Evolutionary conservation across 2,113 vertebrate species (phyloP).

Genomic region (Centropus bengalensis): DNA sequence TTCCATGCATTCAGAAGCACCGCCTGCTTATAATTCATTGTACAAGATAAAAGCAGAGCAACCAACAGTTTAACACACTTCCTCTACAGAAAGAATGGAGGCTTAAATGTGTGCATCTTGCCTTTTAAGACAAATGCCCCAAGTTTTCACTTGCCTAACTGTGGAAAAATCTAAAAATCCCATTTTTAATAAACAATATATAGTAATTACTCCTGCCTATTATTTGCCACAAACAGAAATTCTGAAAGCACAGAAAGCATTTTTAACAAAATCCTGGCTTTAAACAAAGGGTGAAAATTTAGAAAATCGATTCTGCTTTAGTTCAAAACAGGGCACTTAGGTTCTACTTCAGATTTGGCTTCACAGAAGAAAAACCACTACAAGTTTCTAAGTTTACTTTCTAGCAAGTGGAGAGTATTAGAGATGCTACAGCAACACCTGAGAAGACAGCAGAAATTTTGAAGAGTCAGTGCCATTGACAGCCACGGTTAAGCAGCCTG

Average conservation of each 20-base stretch:
- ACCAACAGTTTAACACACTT: not conserved
- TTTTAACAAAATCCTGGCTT: not conserved
- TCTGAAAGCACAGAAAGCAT: not conserved
- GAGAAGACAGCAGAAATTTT: not conserved
- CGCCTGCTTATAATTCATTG: not conserved
- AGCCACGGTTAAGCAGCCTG: not conserved
- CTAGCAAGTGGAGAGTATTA: not conserved
- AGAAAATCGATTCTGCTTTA: no score
- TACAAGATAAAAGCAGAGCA: not conserved
- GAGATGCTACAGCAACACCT: not conserved
- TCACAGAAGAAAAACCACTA: not conserved
- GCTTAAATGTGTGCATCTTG: not conserved
- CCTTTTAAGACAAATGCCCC: not conserved
- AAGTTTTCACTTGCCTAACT: not conserved
- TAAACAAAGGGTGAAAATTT: not conserved
- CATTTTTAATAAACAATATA: not conserved
- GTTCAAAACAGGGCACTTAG: no score
- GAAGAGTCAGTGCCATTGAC: not conserved
- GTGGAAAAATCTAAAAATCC: constrained; percentile 15
- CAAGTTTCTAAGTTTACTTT: not conserved
- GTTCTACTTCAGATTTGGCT: not conserved
- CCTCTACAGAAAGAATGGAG: not conserved
- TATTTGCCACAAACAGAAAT: not conserved
- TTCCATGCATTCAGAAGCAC: not conserved
- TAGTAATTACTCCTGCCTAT: not conserved